Evolutionary conservation across 2,888 invertebrate species (phyloP).

Genomic region (Candidula unifasciata): DNA sequence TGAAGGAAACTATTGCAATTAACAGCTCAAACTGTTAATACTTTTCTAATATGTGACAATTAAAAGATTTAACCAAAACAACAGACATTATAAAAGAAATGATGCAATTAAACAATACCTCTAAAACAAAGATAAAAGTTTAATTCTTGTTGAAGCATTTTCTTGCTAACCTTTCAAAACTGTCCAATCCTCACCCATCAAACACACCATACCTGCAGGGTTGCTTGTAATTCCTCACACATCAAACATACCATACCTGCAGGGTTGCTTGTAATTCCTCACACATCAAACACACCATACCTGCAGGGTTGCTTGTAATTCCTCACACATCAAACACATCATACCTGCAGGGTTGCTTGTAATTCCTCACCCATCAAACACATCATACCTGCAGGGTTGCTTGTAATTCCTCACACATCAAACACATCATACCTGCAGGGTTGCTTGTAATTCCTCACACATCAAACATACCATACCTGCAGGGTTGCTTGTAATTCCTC

Average conservation of each 20-base stretch:
- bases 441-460: conserved; percentile 84
- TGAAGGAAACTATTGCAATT: too few relatives aligned
- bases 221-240: conserved; percentile 84
- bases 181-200: too few relatives aligned
- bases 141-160: too few relatives aligned
- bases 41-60: too few relatives aligned
- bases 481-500: conserved; percentile 88
- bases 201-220: conserved; percentile 85
- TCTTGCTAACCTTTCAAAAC: too few relatives aligned
- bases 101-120: too few relatives aligned
- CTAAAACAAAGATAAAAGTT: too few relatives aligned
- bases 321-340: conserved; percentile 60
- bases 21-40: too few relatives aligned
- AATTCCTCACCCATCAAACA: conserved; percentile 69
- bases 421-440: conserved; percentile 85
- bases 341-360: conserved; percentile 94
- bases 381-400: conserved; percentile 90
- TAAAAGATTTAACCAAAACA: too few relatives aligned
- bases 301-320: conserved; percentile 90
- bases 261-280: conserved; percentile 88
- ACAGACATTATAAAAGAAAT: too few relatives aligned
- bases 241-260: conserved; percentile 82
- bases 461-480: conserved; percentile 82
- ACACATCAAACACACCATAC: conserved; percentile 79
- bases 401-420: conserved; percentile 80